Percentiles rank a stretch among this genome's conserved stretches.
Evolutionary conservation across 2,113 vertebrate species (phyloP).

Genomic region (Oceanodroma tethys): DNA sequence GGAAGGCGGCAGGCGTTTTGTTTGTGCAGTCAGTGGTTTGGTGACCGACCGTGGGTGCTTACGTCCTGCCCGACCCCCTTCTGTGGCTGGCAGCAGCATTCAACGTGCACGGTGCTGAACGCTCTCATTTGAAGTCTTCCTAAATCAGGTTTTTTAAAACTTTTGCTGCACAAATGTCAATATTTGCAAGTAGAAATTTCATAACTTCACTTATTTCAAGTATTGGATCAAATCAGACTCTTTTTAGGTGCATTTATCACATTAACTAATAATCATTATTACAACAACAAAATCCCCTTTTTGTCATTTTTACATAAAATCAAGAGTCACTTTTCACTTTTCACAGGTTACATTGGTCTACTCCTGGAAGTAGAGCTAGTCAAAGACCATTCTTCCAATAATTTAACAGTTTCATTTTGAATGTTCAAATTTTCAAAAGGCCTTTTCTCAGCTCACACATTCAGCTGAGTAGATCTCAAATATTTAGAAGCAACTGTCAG

Average conservation of each 20-base stretch:
- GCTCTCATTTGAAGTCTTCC: not conserved
- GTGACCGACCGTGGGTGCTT: rapidly evolving
- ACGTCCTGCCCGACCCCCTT: rapidly evolving
- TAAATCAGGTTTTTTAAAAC: not conserved
- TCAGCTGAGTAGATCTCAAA: not conserved
- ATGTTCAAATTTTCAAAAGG: not conserved
- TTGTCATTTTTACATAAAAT: not conserved
- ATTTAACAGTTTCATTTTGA: not conserved
- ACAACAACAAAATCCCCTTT: not conserved
- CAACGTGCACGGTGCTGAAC: rapidly evolving
- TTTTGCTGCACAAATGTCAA: not conserved
- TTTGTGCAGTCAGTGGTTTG: not conserved
- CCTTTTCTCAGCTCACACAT: not conserved
- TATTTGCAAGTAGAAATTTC: not conserved
- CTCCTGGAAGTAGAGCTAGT: not conserved
- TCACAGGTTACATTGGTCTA: not conserved
- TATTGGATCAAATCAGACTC: not conserved
- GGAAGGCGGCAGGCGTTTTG: not conserved
- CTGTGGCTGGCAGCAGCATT: not conserved
- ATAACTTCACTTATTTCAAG: not conserved
- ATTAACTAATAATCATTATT: not conserved
- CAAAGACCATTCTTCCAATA: not conserved
- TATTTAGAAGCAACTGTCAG: constrained; percentile 26
- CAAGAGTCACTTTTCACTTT: not conserved
- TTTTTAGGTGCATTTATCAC: not conserved